Conservation (phyloP, 2,113 vertebrate genomes). For the Ahaetulla prasina region DNA sequence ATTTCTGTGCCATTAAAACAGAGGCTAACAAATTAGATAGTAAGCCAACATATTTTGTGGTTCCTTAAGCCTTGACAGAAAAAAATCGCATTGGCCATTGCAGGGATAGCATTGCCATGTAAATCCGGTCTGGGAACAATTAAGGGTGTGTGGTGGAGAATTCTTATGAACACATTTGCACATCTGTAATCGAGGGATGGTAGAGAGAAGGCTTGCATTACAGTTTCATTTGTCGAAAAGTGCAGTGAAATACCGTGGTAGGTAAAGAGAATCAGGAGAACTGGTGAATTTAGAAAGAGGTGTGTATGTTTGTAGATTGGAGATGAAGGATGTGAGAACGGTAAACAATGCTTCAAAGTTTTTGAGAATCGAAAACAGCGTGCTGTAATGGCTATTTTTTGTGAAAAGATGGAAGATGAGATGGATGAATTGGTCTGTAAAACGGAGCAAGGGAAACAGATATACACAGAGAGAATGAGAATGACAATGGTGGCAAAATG, state of each 20-base stretch:
- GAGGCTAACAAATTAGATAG: slow-evolving; percentile 36
- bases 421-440: slow-evolving; percentile 25
- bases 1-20: slow-evolving; percentile 35
- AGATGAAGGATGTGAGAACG: background rate
- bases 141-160: background rate
- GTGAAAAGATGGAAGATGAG: background rate
- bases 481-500: background rate
- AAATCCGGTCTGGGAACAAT: slow-evolving; percentile 32
- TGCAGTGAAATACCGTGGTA: background rate
- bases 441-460: background rate
- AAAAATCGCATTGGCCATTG: slow-evolving; percentile 34
- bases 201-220: background rate
- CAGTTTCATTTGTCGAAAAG: background rate
- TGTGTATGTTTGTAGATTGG: background rate
- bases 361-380: background rate
- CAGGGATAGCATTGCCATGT: slow-evolving; percentile 15
- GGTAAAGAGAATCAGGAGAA: background rate
- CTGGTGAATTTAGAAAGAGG: background rate
- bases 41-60: slow-evolving; percentile 30
- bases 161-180: background rate
- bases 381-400: background rate
- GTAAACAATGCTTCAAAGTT: background rate
- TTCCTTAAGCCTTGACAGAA: slow-evolving; percentile 20
- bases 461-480: background rate
- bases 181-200: background rate